Base-by-base conservation (phyloP, 1,140 invertebrate species). In the Teleogryllus occipitalis region DNA sequence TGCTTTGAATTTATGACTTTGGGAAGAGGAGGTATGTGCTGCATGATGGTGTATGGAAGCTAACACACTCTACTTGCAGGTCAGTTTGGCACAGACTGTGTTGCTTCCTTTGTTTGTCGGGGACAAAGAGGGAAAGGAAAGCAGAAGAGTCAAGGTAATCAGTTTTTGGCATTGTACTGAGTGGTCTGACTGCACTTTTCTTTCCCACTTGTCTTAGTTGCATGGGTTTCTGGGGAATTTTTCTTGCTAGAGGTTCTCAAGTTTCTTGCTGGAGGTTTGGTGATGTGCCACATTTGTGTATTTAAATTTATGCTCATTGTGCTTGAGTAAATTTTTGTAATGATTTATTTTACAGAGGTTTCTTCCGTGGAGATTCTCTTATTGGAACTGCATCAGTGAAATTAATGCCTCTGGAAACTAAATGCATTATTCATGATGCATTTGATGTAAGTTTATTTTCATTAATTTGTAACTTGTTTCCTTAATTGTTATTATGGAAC, bases 351-450 rank as follows among this genome's bases (percentile, higher is more conserved):
- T 94, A 87, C 90, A 96, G 96, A 84, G 95, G 97, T 81, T 97
- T 97, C 86, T 92, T 98, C 83, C 89, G 95, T 80, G 91, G 93
- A 82, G 96, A 98, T 86, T 89, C 91, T 74, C 86, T 97, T n/a
- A 86, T 98, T 79, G 97, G 96, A n/a, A 93, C 92, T 14, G 93
- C 90, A 4, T 90, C 89, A 81, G 90, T 97, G 0, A 98, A 98
- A 85, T 86, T 98, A 75, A 91, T 93, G 82, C 91, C 92, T 21
- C 87, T 98, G 75, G 96, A 98, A 89, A 94, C 92, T 0, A 91
- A 94, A 80, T 96, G 95, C 84, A 93, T 91, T 74, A 85, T 98
- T 78, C 96, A 98, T 85, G 96, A 98, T 81, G 93, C 95, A 8
- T 96, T 94, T 87, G 94, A 96, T 86, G 95, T 98, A 88, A 95